These are phyloP conservation scores for Glaucomys volans DNA, from an alignment of 2,113 vertebrate genomes.

Conservation along the genomic window DNA sequence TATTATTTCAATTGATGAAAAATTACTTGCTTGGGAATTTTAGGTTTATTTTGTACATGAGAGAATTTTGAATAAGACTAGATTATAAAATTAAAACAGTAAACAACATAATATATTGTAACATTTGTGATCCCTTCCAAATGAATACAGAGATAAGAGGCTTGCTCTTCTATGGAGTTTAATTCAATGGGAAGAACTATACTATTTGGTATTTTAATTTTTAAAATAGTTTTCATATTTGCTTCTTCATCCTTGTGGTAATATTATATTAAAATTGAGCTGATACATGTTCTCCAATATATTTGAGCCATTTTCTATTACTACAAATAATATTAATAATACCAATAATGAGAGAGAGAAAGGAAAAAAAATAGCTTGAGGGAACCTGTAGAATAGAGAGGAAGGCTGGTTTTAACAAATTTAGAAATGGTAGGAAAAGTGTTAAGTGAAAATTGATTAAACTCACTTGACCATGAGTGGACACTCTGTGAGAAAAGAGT, in stretches of 20 bases:
- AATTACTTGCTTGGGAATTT: constrained; percentile 21
- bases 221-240: not conserved
- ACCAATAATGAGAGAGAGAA: not conserved
- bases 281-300: not conserved
- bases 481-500: too few species aligned
- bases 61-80: not conserved
- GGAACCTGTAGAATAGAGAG: too few species aligned
- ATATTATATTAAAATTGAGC: not conserved
- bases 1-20: constrained; percentile 51
- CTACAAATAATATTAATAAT: not conserved
- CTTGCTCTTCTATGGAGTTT: not conserved
- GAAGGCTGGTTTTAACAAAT: too few species aligned
- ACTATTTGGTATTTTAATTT: not conserved
- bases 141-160: not conserved
- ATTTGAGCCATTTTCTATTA: not conserved
- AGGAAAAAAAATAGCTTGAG: too few species aligned
- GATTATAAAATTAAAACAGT: not conserved
- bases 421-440: too few species aligned
- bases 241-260: not conserved
- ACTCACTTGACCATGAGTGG: too few species aligned
- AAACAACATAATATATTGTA: not conserved
- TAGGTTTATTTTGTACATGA: not conserved
- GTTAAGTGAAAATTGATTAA: too few species aligned
- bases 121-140: not conserved
- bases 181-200: not conserved